Percentiles rank a stretch among this genome's conserved stretches.
These are phyloP conservation scores for Pogonophryne albipinna DNA, from an alignment of 2,797 vertebrate species.

Conservation along the genomic window DNA sequence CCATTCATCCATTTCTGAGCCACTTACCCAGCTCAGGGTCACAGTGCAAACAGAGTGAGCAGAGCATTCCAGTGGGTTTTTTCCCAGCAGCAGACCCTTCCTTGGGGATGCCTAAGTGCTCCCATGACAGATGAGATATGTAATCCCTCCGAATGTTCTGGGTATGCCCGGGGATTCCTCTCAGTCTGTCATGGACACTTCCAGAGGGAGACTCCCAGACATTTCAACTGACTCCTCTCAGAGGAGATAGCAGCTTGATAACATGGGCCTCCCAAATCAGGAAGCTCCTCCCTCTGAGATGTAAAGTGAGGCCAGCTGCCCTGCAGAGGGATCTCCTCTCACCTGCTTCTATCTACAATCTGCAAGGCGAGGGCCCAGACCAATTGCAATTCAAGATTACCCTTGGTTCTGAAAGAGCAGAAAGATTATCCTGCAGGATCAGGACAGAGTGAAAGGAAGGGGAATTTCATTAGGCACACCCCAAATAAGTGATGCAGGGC, in stretches of 20 bases:
- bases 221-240: constrained; percentile 31
- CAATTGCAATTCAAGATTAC: not conserved
- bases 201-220: constrained; percentile 53
- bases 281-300: constrained; percentile 37
- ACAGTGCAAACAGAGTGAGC: constrained; percentile 39
- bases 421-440: not conserved
- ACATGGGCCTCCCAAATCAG: constrained; percentile 29
- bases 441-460: not conserved
- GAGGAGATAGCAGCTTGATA: constrained; percentile 21
- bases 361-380: not conserved
- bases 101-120: constrained; percentile 49
- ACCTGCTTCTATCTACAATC: not conserved
- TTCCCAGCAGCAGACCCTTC: constrained; percentile 43
- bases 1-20: constrained; percentile 41
- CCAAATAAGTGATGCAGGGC: not conserved
- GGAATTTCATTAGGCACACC: constrained; percentile 9
- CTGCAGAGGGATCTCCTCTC: constrained; percentile 12
- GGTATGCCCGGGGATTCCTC: constrained; percentile 54
- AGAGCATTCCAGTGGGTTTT: constrained; percentile 17
- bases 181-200: constrained; percentile 40
- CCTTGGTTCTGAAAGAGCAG: constrained; percentile 5
- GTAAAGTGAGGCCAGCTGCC: constrained; percentile 14
- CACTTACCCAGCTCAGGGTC: constrained; percentile 32
- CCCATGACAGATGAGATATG: constrained; percentile 48
- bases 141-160: constrained; percentile 50